These are phyloP conservation scores for Dynastes tityus DNA, from an alignment of 2,888 invertebrate species.

Conservation along the genomic window DNA sequence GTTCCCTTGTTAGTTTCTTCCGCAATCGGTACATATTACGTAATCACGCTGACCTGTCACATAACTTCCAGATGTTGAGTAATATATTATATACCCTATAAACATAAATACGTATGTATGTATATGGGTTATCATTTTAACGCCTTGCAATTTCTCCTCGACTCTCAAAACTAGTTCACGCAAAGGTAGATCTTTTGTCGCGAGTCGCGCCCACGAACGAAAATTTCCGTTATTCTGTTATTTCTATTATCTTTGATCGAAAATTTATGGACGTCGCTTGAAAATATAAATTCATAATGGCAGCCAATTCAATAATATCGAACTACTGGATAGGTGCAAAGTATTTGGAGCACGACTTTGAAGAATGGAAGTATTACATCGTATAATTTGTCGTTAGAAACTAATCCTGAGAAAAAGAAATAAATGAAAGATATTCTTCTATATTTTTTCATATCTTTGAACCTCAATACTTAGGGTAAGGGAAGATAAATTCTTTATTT, in stretches of 20 bases:
- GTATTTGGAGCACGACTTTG: too few relatives aligned
- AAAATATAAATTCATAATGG: conserved; percentile 23
- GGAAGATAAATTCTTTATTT: too few relatives aligned
- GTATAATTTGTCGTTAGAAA: too few relatives aligned
- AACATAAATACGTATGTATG: conserved; percentile 20
- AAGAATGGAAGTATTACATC: too few relatives aligned
- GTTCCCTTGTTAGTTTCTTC: too few relatives aligned
- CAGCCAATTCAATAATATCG: neutral
- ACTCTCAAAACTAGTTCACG: conserved; percentile 35
- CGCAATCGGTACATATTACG: too few relatives aligned
- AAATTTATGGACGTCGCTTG: conserved; percentile 14
- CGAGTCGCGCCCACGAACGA: conserved; percentile 33
- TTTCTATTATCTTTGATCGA: conserved; percentile 17
- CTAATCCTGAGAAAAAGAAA: too few relatives aligned
- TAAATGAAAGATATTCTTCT: too few relatives aligned
- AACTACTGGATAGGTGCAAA: neutral
- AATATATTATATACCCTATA: conserved; percentile 5
- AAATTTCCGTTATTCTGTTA: conserved; percentile 44
- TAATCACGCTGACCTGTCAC: neutral
- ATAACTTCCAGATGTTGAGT: neutral
- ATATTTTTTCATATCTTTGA: too few relatives aligned
- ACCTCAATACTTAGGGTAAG: too few relatives aligned
- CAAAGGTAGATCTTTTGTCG: conserved; percentile 42
- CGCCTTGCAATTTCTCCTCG: conserved; percentile 38
- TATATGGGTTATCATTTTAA: conserved; percentile 44